A percentile compares a stretch with the other conserved stretches of the same genome.
Evolutionary conservation across 2,888 invertebrate species (phyloP).

Genomic region (Zele albiditarsus): DNA sequence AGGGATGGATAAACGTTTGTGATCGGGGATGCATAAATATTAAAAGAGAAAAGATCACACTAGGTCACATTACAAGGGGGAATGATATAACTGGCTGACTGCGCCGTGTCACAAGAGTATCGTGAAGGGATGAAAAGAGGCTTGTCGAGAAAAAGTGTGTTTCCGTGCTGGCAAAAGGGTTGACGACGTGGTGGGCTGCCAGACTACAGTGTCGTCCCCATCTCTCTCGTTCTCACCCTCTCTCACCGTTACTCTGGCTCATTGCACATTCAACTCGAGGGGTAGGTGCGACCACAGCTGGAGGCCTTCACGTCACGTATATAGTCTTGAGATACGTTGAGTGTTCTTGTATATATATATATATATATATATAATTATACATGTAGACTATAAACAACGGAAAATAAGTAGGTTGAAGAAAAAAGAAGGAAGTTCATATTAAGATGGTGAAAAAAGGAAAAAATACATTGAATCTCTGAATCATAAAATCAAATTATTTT

Average conservation of each 20-base stretch:
- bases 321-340: constrained; percentile 14
- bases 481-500: neutral
- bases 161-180: constrained; percentile 34
- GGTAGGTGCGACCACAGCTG: constrained; percentile 6
- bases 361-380: neutral
- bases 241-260: neutral
- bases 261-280: constrained; percentile 10
- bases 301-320: constrained; percentile 18
- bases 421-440: neutral
- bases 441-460: neutral
- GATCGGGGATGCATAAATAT: constrained; percentile 39
- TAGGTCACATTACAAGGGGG: constrained; percentile 32
- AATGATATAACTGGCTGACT: constrained; percentile 43
- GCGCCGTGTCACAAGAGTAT: constrained; percentile 31
- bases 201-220: constrained; percentile 14
- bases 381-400: neutral
- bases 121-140: constrained; percentile 34
- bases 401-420: neutral
- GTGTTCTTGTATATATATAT: neutral
- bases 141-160: constrained; percentile 38
- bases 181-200: constrained; percentile 23
- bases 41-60: constrained; percentile 38
- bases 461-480: neutral
- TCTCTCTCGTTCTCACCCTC: neutral
- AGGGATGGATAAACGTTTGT: constrained; percentile 14